A percentile compares a stretch with the other conserved stretches of the same genome.
These are phyloP conservation scores for Chaenodraco wilsoni DNA, from an alignment of 2,797 vertebrate species.

Conservation along the genomic window DNA sequence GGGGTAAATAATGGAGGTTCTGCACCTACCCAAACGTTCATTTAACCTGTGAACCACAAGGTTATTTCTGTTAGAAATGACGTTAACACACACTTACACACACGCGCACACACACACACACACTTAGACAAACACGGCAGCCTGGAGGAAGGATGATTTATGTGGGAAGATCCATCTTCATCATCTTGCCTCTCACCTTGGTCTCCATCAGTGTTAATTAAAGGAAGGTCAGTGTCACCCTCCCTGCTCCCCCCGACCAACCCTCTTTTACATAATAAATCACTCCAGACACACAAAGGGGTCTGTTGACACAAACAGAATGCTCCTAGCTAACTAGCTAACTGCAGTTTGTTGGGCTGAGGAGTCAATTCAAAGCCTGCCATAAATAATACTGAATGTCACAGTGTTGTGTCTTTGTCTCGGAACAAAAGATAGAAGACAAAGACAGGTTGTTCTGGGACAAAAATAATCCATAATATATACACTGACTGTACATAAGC, in stretches of 20 bases:
- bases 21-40: slow-evolving; percentile 77
- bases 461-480: slow-evolving; percentile 63
- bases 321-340: slow-evolving; percentile 84
- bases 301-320: slow-evolving; percentile 87
- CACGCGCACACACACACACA: slow-evolving; percentile 39
- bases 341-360: slow-evolving; percentile 72
- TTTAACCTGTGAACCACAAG: slow-evolving; percentile 94
- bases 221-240: slow-evolving; percentile 99
- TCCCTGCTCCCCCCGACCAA: slow-evolving; percentile 90
- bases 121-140: slow-evolving; percentile 65
- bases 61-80: slow-evolving; percentile 91
- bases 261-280: slow-evolving; percentile 99
- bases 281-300: slow-evolving; percentile 89
- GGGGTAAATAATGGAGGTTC: slow-evolving; percentile 83
- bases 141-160: slow-evolving; percentile 91
- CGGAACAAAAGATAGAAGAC: slow-evolving; percentile 70
- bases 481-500: slow-evolving; percentile 48
- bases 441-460: slow-evolving; percentile 69
- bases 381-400: slow-evolving; percentile 79
- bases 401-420: slow-evolving; percentile 73
- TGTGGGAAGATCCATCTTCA: slow-evolving; percentile 90
- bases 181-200: slow-evolving; percentile 97
- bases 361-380: slow-evolving; percentile 78
- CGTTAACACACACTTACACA: slow-evolving; percentile 73
- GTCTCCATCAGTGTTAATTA: slow-evolving; percentile 99